phyloP scores from a whole-genome alignment of 2,888 invertebrate genomes.

The Callimorpha dominula region DNA sequence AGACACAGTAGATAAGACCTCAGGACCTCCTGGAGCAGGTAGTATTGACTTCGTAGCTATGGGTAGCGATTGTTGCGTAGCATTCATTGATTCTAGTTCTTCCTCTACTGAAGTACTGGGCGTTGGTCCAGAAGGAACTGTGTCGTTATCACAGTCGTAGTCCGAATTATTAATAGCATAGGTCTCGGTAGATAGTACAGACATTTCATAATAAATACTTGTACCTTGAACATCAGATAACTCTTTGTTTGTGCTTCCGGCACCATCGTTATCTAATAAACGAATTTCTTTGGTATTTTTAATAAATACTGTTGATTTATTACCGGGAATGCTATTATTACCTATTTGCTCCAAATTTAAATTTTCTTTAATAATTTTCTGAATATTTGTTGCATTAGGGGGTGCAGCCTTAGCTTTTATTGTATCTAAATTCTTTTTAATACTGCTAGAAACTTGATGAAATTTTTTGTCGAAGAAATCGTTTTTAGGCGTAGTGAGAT shows the following conservation, averaged over 20 bases:
- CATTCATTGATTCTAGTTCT: slow-evolving; percentile 64
- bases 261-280: slow-evolving; percentile 78
- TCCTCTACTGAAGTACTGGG: slow-evolving; percentile 67
- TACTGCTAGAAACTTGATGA: slow-evolving; percentile 83
- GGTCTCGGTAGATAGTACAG: slow-evolving; percentile 81
- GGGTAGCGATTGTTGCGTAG: slow-evolving; percentile 54
- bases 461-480: slow-evolving; percentile 85
- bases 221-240: slow-evolving; percentile 83
- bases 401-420: slow-evolving; percentile 67
- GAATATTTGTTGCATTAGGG: slow-evolving; percentile 66
- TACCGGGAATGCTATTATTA: slow-evolving; percentile 80
- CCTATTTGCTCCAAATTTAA: slow-evolving; percentile 77
- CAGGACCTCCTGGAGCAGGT: slow-evolving; percentile 54
- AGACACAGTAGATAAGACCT: slow-evolving; percentile 58
- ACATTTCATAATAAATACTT: slow-evolving; percentile 84
- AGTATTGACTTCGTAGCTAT: slow-evolving; percentile 33
- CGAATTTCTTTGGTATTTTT: slow-evolving; percentile 86
- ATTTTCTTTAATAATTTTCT: slow-evolving; percentile 70
- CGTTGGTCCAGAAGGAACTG: slow-evolving; percentile 65
- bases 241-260: slow-evolving; percentile 73
- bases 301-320: slow-evolving; percentile 81
- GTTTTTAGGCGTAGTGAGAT: slow-evolving; percentile 85
- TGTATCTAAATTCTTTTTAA: slow-evolving; percentile 81
- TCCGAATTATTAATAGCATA: slow-evolving; percentile 75
- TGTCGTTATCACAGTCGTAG: slow-evolving; percentile 79